These are phyloP conservation scores for Ictidomys tridecemlineatus DNA, from an alignment of 2,113 vertebrate species.

Conservation along the genomic window DNA sequence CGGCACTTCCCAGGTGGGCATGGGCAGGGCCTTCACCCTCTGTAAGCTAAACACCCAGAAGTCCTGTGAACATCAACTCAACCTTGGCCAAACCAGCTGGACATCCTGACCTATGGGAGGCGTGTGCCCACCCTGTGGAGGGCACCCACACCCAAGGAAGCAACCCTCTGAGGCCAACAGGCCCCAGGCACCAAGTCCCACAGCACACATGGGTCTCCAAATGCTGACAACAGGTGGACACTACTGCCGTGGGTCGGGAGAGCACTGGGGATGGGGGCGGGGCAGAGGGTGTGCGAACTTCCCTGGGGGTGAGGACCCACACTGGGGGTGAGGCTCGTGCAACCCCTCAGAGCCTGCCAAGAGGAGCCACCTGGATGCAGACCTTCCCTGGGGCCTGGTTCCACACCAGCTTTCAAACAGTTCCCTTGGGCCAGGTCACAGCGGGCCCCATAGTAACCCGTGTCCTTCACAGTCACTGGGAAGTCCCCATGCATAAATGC, in stretches of 20 bases:
- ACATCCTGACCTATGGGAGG: not conserved
- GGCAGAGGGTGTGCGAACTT: rapidly evolving
- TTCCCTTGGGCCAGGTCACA: rapidly evolving
- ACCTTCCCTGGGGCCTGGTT: not conserved
- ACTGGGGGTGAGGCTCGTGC: too few relatives aligned
- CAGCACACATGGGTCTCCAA: not conserved
- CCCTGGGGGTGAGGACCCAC: too few relatives aligned
- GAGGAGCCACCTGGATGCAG: not conserved
- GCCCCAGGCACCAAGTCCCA: too few relatives aligned
- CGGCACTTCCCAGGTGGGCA: too few relatives aligned
- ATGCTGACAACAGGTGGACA: not conserved
- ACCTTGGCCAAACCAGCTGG: not conserved
- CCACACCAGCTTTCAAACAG: rapidly evolving
- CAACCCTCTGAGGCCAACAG: not conserved
- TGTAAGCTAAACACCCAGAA: not conserved
- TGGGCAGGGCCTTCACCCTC: too few relatives aligned
- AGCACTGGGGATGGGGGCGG: not conserved
- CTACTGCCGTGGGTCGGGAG: not conserved
- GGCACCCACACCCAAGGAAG: not conserved
- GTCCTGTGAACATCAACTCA: not conserved
- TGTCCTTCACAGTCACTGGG: rapidly evolving
- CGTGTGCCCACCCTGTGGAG: not conserved
- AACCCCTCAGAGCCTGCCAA: not conserved
- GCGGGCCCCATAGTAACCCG: rapidly evolving
- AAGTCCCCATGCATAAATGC: rapidly evolving